A percentile compares a stretch with the other conserved stretches of the same genome.
phyloP scores from a whole-genome alignment of 2,888 invertebrate genomes.

The Pimpla rufipes region DNA sequence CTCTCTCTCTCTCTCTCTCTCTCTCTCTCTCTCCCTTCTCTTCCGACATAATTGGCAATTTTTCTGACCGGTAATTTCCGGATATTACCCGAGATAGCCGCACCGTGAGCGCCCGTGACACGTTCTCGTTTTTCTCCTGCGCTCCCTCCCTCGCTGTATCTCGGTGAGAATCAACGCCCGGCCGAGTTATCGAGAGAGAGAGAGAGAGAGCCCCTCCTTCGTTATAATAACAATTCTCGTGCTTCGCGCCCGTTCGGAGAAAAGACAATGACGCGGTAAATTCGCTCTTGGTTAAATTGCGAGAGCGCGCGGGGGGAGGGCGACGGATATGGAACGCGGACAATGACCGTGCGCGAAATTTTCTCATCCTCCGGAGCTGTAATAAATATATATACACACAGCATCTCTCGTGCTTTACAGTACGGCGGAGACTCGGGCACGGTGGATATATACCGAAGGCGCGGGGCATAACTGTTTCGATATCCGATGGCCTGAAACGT shows the following conservation, averaged over 20 bases:
- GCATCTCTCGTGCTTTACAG: background rate
- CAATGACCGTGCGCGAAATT: constrained; percentile 61
- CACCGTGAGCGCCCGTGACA: constrained; percentile 1
- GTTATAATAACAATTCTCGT: constrained; percentile 45
- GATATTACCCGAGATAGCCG: constrained; percentile 33
- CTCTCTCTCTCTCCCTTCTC: constrained; percentile 8
- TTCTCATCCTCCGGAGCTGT: constrained; percentile 25
- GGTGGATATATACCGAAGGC: background rate
- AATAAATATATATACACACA: constrained; percentile 26
- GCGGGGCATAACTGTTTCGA: constrained; percentile 56
- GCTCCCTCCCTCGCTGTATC: constrained; percentile 21
- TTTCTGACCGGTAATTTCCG: constrained; percentile 61
- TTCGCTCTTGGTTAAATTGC: constrained; percentile 31
- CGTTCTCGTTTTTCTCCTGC: constrained; percentile 24
- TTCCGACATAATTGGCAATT: constrained; percentile 61
- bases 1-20: too few species aligned
- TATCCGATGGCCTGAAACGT: constrained; percentile 47
- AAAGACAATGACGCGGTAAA: constrained; percentile 66
- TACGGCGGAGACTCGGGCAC: background rate
- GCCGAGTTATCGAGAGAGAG: constrained; percentile 54
- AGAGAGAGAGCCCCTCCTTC: constrained; percentile 13
- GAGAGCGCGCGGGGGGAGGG: background rate
- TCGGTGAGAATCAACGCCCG: constrained; percentile 54
- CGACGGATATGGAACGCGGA: constrained; percentile 36
- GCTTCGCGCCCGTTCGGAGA: constrained; percentile 21